Evolutionary conservation across 1,140 invertebrate species (phyloP), one percentile per base, ranked within the genome.

Genomic region (Globodera rostochiensis): DNA sequence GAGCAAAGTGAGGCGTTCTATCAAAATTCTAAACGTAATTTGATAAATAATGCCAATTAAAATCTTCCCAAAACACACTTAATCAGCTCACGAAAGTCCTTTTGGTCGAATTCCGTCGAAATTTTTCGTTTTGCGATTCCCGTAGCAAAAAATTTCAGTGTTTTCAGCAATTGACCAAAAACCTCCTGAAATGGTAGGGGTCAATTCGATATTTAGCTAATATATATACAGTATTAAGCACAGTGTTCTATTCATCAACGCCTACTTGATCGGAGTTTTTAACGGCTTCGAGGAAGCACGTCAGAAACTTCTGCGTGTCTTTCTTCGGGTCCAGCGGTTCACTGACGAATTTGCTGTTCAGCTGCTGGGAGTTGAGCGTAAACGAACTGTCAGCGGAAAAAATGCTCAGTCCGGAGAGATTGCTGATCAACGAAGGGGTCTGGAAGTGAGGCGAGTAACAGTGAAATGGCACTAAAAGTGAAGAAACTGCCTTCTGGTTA

Each of bases 351-450:
- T 78, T 78, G 21, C 69, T 78, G 77, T 69, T 69, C 25, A 69
- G 49, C 11, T 78, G 60, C 64, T 78, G 77, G 6, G 77, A 78
- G 13, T 78, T 78, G 49, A 78, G 70, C 9, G 77, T 70, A n/a
- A 78, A 25, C 21, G 77, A 50, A 46, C 64, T 78, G 47, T 60
- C 67, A 9, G 49, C 69, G 9, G 70, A 78, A 53, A 78, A 69
- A 69, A 66, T 77, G 46, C 75, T 78, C n/a, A 78, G 19, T n/a
- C 25, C 77, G 70, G 77, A 78, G 49, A 78, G 50, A 69, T 78
- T 70, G 9, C 77, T 71, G 69, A 71, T 64, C 25, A 78, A 36
- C 15, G 77, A 78, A 6, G 77, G 77, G 25, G 77, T 70, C 77
- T 78, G n/a, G n/a, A 21, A 11, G 36, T 36, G 1, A 36, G 3